phyloP scores from a whole-genome alignment of 2,113 vertebrate species.

The Mormyrus iriodes region DNA sequence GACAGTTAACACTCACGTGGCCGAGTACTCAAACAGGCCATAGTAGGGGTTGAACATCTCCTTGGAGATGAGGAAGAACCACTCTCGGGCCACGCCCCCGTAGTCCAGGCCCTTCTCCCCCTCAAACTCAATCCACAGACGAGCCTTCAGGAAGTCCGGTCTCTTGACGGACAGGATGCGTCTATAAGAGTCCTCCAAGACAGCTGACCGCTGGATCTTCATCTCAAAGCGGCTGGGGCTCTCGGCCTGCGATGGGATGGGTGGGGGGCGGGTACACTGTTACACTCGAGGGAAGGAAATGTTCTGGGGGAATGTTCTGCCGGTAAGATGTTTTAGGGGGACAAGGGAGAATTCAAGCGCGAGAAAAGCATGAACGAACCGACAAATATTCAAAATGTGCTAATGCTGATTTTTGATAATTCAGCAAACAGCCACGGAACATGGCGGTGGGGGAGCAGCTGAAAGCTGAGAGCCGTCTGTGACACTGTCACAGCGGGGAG shows the following conservation, averaged over 20 bases:
- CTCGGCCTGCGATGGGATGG: conserved; percentile 65
- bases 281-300: background rate
- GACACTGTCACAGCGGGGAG: background rate
- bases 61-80: conserved; percentile 98
- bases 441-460: background rate
- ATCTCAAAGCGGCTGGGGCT: conserved; percentile 96
- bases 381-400: background rate
- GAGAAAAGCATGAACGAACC: background rate
- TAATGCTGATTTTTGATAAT: background rate
- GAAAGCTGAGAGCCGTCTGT: background rate
- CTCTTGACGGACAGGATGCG: conserved; percentile 84
- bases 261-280: background rate
- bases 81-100: conserved; percentile 89
- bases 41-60: conserved; percentile 99
- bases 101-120: conserved; percentile 97
- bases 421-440: background rate
- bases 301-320: background rate
- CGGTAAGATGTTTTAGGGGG: background rate
- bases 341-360: background rate
- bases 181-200: conserved; percentile 92
- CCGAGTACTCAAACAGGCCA: conserved; percentile 95
- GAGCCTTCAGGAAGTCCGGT: conserved; percentile 85
- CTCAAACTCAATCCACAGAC: conserved; percentile 96
- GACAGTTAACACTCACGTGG: conserved; percentile 75
- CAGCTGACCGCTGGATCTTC: conserved; percentile 78